Evolutionary conservation across 1,140 invertebrate genomes (phyloP), one percentile per base, ranked within the genome.

Genomic region (Euschistus heros): DNA sequence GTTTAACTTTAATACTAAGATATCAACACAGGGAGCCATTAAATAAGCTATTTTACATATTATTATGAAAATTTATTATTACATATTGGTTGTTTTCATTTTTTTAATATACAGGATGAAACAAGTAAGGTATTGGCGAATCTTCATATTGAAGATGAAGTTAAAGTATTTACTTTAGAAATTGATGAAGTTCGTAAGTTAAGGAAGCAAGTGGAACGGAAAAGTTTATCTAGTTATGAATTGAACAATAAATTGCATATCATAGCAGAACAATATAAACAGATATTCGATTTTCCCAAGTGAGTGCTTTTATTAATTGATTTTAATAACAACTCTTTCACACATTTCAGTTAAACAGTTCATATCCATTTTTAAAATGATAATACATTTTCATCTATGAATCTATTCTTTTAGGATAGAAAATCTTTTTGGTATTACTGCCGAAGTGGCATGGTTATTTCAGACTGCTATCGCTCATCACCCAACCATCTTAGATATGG

Each of bases 401-500:
- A 37, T 37, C 6, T 10, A 37, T 13, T n/a, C 0, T 64, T 64
- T 30, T 18, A 64, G n/a, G 47, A 20, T 10, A 46, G 37, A 27
- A 47, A 46, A 27, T n/a, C 22, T 26, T 5, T 27, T 60, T 37
- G 24, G 27, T 26, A 37, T 37, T 8, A 6, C 65, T n/a, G 24
- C 65, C 13, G 61, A 64, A 50, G 61, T 68, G 7, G 67, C 61
- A 7, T 55, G 64, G 27, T 65, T 64, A 37, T 30, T 68, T 24
- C 14, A 60, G 42, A 24, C 57, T 15, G 44, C 64, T 0, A 22
- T 66, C 2, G 15, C 52, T 7, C 59, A 37, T 50, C 22, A 44
- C 22, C 30, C 24, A 59, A 24, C 15, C 15, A 13, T 60, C 13
- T 33, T 68, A 20, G 62, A 64, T 4, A 47, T 50, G 37, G 24